Base-by-base conservation (phyloP, 2,888 invertebrate species). In the Amaurobius ferox region DNA sequence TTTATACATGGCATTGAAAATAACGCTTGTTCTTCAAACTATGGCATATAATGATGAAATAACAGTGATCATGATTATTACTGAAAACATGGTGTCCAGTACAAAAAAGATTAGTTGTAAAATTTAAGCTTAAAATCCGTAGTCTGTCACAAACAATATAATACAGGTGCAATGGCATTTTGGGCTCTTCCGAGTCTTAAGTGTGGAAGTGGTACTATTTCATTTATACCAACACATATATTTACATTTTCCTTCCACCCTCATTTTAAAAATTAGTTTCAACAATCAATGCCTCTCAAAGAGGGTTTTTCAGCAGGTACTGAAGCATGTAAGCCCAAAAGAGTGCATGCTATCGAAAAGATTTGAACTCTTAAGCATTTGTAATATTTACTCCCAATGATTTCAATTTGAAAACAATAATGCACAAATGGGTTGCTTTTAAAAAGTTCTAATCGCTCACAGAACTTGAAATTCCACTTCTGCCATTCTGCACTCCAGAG, bases 151-250 rank as follows among this genome's bases (percentile, higher is more conserved):
- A 32, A 72, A 77, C 85, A 85, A 67, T 85, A 78, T 85, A 67
- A 61, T 85, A 85, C 85, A 85, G 19, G 78, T 78, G 85, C 85
- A 78, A 85, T 78, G 77, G 72, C 67, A 72, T 67, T 72, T 85
- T 70, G 77, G 85, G 85, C 77, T 85, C 66, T 72, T 66, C n/a
- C 29, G 39, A 28, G 26, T 66, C 55, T 23, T 23, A 55, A 55
- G 28, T 35, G 19, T 28, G 13, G 6, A n/a, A 30, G 28, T 35
- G 5, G 13, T 30, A 28, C 9, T 30, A n/a, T 16, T 61, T 7
- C 13, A 13, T 61, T n/a, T 23, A 16, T 13, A 16, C 2, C 16
- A 44, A 23, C 55, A 55, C 55, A n/a, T 2, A 40, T 68, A 68
- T 68, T 40, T 68, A 68, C 68, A 68, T 13, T 35, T 32, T 62